phyloP scores from a whole-genome alignment of 1,140 invertebrate genomes.

The Paralvinella palmiformis region DNA sequence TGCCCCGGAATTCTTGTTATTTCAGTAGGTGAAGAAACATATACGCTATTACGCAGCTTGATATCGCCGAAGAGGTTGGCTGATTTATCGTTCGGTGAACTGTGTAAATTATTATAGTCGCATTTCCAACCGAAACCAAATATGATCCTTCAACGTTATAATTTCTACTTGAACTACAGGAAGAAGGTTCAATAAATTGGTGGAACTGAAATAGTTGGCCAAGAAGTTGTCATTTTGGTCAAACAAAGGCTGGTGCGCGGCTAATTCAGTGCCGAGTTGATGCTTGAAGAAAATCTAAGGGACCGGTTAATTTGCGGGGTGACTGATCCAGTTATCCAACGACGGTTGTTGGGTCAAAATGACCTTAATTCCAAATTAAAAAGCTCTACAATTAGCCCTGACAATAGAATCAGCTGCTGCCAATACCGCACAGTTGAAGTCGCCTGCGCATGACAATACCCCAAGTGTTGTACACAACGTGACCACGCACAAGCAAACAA shows the following conservation, averaged over 20 bases:
- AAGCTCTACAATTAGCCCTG: not conserved
- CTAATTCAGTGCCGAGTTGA: not conserved
- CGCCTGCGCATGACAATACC: too few relatives aligned
- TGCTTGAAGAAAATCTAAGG: conserved; percentile 3
- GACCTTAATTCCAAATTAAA: conserved; percentile 1
- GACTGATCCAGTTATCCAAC: not conserved
- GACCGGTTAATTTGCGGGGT: conserved; percentile 1
- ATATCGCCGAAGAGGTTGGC: not conserved
- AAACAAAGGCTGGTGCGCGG: conserved; percentile 4
- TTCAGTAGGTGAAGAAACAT: not conserved
- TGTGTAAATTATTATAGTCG: not conserved
- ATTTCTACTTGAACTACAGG: not conserved
- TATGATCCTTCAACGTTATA: not conserved
- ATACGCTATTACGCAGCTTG: not conserved
- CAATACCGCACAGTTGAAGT: too few relatives aligned
- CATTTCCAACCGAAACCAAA: conserved; percentile 1
- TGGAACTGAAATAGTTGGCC: not conserved
- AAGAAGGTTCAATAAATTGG: not conserved
- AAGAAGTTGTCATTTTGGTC: not conserved
- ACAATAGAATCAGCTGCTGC: too few relatives aligned
- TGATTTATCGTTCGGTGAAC: not conserved
- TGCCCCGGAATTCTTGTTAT: not conserved
- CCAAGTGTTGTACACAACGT: not conserved
- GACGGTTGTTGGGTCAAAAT: not conserved
- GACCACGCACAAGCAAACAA: not conserved